phyloP scores from a whole-genome alignment of 2,888 invertebrate genomes.

The Apomyelois bistriatella region DNA sequence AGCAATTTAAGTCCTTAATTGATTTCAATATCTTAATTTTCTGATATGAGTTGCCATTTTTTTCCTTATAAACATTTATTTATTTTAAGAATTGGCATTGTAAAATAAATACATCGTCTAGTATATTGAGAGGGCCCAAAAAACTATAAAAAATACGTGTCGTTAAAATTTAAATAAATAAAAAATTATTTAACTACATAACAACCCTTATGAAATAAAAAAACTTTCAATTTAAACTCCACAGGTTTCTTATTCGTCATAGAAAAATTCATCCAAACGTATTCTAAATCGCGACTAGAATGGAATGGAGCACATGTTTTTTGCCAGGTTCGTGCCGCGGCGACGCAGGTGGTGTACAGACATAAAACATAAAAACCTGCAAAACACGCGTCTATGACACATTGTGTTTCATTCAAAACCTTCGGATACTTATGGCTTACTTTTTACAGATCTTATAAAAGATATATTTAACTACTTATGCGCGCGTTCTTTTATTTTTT shows the following conservation, averaged over 20 bases:
- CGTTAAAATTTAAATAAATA: too few species aligned
- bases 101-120: too few species aligned
- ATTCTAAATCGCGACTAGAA: conserved; percentile 51
- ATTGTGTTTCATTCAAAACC: conserved; percentile 23
- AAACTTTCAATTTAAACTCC: conserved; percentile 25
- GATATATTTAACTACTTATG: background rate
- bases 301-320: conserved; percentile 46
- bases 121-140: too few species aligned
- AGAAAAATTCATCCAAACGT: conserved; percentile 37
- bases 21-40: too few species aligned
- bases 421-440: conserved; percentile 32
- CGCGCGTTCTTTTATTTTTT: background rate
- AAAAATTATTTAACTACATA: too few species aligned
- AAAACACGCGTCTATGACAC: conserved; percentile 33
- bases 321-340: conserved; percentile 59
- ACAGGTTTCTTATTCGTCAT: conserved; percentile 24
- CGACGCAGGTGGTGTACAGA: conserved; percentile 64
- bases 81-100: too few species aligned
- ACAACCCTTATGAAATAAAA: too few species aligned
- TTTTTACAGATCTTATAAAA: conserved; percentile 10
- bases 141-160: too few species aligned
- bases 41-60: too few species aligned
- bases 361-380: conserved; percentile 44
- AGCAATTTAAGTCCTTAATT: too few species aligned
- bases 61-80: too few species aligned